Conservation (phyloP, 1,140 invertebrate genomes). For the Caenorhabditis latens region DNA sequence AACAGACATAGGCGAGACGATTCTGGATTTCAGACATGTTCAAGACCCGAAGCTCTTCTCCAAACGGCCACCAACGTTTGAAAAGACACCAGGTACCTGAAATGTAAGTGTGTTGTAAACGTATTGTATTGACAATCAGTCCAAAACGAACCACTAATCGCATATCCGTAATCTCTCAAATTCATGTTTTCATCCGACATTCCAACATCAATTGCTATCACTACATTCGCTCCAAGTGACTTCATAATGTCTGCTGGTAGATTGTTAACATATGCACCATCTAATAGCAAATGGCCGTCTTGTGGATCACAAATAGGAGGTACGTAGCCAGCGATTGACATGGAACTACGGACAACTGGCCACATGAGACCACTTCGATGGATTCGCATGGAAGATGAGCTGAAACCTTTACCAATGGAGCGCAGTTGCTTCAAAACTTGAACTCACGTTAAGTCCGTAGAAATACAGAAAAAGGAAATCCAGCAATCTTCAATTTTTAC, state of each 20-base stretch:
- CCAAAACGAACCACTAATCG: conserved; percentile 84
- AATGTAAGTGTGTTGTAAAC: neutral
- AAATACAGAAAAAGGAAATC: conserved; percentile 98
- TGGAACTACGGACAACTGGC: conserved; percentile 97
- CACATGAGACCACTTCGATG: conserved; percentile 88
- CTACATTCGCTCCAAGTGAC: conserved; percentile 87
- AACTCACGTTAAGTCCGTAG: conserved; percentile 85
- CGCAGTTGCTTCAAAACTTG: no score
- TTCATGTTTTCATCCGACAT: conserved; percentile 92
- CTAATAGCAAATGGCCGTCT: conserved; percentile 96
- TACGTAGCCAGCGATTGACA: conserved; percentile 98
- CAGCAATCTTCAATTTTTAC: conserved; percentile 96
- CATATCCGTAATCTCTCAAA: conserved; percentile 97
- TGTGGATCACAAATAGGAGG: conserved; percentile 96
- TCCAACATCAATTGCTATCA: conserved; percentile 97
- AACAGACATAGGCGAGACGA: conserved; percentile 95
- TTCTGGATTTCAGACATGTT: conserved; percentile 80
- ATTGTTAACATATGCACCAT: conserved; percentile 99
- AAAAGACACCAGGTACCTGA: conserved; percentile 91
- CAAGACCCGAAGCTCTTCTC: conserved; percentile 80
- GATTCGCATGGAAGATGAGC: conserved; percentile 76
- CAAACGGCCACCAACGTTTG: conserved; percentile 84
- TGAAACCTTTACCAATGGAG: conserved; percentile 78
- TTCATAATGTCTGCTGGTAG: conserved; percentile 87
- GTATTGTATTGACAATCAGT: no score